These are phyloP conservation scores for Pipistrellus pygmaeus DNA, from an alignment of 2,797 vertebrate genomes.

Conservation along the genomic window DNA sequence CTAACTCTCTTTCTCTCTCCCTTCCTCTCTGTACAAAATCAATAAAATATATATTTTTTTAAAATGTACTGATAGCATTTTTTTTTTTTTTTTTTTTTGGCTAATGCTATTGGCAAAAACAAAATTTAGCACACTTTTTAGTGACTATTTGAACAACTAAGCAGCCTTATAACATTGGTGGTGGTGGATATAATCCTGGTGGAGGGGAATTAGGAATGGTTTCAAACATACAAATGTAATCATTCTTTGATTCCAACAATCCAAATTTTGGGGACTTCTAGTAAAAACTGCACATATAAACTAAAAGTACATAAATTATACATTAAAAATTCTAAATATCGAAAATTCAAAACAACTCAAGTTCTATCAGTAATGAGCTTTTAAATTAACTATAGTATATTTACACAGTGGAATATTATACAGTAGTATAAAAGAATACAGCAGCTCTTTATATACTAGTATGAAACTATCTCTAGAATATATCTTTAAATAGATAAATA, in stretches of 20 bases:
- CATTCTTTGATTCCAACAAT: constrained; percentile 15
- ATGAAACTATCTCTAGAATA: background rate
- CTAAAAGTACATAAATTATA: background rate
- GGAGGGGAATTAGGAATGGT: background rate
- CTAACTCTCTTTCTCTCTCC: too few relatives aligned
- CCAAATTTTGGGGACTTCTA: background rate
- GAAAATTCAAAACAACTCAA: background rate
- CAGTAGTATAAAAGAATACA: background rate
- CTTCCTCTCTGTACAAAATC: too few relatives aligned
- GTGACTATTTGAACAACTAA: background rate
- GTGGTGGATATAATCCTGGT: background rate
- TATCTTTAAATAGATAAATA: background rate
- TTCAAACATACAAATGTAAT: background rate
- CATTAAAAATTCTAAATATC: background rate
- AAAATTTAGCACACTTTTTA: constrained; percentile 14
- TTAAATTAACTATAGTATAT: background rate
- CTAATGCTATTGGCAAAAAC: background rate
- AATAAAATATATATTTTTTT: too few relatives aligned
- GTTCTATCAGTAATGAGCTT: background rate
- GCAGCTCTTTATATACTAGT: background rate
- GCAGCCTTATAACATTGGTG: background rate
- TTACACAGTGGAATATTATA: background rate
- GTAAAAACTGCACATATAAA: background rate
- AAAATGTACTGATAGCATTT: background rate
- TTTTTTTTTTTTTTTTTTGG: constrained; percentile 59